A percentile compares a stretch with the other conserved stretches of the same genome.
Evolutionary conservation across 2,888 invertebrate genomes (phyloP).

Genomic region (Vesta saturnalis): DNA sequence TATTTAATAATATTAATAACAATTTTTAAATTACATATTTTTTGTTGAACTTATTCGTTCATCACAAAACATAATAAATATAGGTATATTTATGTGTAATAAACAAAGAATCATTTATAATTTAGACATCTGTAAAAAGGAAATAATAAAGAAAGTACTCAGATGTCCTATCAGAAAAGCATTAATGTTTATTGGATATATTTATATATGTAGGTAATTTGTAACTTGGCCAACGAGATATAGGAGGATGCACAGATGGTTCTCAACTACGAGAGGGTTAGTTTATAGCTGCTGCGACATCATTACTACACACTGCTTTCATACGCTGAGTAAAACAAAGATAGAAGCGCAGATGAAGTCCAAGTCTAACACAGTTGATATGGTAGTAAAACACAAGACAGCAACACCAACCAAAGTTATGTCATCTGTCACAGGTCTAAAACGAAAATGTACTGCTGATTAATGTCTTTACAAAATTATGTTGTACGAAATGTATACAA

Average conservation of each 20-base stretch:
- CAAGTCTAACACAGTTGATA: conserved; percentile 29
- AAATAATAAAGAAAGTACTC: too few species aligned
- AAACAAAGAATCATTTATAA: too few species aligned
- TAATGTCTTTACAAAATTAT: conserved; percentile 10
- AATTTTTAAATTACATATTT: too few species aligned
- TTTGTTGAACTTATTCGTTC: too few species aligned
- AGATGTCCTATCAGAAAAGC: background rate
- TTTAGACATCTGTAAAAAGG: too few species aligned
- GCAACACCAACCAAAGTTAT: conserved; percentile 29
- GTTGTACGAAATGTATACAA: background rate
- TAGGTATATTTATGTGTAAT: too few species aligned
- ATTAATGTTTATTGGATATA: background rate
- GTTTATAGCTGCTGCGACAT: background rate
- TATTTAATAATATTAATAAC: too few species aligned
- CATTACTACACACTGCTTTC: background rate
- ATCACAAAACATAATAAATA: too few species aligned
- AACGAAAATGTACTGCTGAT: conserved; percentile 16
- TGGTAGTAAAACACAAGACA: conserved; percentile 30
- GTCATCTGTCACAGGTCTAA: conserved; percentile 27
- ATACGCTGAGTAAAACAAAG: background rate
- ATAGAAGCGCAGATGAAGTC: conserved; percentile 3
- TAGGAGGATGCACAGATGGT: background rate
- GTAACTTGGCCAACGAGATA: conserved; percentile 1
- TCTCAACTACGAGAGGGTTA: background rate
- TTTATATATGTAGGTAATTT: background rate